Percentiles rank a stretch among this genome's conserved stretches.
Conservation (phyloP, 2,113 vertebrate species). For the Girardinichthys multiradiatus region DNA sequence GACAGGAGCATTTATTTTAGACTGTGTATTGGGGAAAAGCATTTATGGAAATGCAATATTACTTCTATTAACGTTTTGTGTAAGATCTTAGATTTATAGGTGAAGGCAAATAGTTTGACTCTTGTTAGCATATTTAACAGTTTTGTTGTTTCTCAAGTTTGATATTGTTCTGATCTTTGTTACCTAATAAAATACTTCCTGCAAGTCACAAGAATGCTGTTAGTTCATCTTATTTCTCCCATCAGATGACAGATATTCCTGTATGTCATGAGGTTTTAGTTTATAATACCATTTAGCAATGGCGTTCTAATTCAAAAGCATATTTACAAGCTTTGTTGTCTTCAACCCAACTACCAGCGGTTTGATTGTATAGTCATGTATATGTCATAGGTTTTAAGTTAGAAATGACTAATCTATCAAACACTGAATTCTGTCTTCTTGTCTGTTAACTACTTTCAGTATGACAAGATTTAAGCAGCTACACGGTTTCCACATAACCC, state of each 20-base stretch:
- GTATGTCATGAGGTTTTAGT: background rate
- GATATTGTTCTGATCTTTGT: background rate
- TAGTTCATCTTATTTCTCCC: background rate
- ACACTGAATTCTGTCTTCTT: background rate
- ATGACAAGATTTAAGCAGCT: background rate
- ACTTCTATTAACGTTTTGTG: too few relatives aligned
- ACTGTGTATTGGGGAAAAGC: background rate
- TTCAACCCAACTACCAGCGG: background rate
- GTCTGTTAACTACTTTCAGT: background rate
- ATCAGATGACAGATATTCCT: background rate
- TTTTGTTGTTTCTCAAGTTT: background rate
- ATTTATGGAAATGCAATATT: background rate
- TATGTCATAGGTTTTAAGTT: background rate
- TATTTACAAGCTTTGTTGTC: background rate
- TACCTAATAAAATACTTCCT: background rate
- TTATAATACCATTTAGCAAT: background rate
- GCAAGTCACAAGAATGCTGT: background rate
- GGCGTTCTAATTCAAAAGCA: background rate
- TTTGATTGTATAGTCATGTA: too few relatives aligned
- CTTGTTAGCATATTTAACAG: background rate
- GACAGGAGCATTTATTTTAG: background rate
- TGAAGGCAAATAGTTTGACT: too few relatives aligned
- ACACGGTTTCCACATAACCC: background rate
- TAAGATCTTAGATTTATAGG: background rate
- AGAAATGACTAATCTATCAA: background rate